Evolutionary conservation across 2,888 invertebrate genomes (phyloP).

Genomic region (Phyllotreta striolata): DNA sequence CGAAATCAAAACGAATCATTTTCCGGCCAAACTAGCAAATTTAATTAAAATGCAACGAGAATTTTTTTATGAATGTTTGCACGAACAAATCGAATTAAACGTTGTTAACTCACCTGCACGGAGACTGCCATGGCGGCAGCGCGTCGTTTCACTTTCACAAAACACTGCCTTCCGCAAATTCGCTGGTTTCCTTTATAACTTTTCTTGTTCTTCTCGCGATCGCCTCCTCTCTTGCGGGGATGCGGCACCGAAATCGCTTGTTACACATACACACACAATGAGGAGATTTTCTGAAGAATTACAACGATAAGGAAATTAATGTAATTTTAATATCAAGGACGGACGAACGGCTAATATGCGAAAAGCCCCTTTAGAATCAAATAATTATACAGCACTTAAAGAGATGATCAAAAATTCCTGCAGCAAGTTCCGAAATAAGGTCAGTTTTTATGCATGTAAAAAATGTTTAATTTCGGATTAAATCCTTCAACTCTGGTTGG

Average conservation of each 20-base stretch:
- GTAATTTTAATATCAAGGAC: conserved; percentile 7
- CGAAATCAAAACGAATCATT: too few species aligned
- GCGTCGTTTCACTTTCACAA: conserved; percentile 40
- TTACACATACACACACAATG: conserved; percentile 20
- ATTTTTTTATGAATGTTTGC: too few species aligned
- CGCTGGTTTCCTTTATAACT: conserved; percentile 46
- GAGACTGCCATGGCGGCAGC: conserved; percentile 43
- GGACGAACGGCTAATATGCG: neutral
- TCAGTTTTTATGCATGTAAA: too few species aligned
- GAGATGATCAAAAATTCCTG: too few species aligned
- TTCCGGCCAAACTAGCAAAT: too few species aligned
- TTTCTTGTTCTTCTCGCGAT: conserved; percentile 22
- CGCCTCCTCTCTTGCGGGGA: conserved; percentile 37
- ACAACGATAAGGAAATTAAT: conserved; percentile 1
- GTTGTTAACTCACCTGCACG: conserved; percentile 39
- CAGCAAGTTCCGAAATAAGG: too few species aligned
- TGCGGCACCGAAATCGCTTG: conserved; percentile 39
- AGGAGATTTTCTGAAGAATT: neutral
- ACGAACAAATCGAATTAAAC: too few species aligned
- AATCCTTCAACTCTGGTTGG: too few species aligned
- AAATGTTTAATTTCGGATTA: too few species aligned
- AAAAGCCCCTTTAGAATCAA: neutral
- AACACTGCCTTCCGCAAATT: conserved; percentile 38
- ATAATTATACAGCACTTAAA: too few species aligned
- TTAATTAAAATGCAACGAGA: too few species aligned